Evolutionary conservation across 2,888 invertebrate genomes (phyloP).

Genomic region (Sepiola atlantica): DNA sequence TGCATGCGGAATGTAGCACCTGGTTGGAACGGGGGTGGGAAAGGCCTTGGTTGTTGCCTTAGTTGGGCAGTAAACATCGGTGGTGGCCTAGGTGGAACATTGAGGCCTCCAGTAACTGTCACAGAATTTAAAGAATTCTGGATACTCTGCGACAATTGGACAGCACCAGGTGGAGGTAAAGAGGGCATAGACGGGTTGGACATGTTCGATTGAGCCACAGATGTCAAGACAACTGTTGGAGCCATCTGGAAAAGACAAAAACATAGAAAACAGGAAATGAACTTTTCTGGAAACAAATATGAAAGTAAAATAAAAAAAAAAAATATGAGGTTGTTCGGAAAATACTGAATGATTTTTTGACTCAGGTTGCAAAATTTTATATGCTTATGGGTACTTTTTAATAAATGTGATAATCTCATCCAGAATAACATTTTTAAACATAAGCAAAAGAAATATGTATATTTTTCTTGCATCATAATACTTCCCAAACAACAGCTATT

Average conservation of each 20-base stretch:
- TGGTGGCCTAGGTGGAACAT: slow-evolving; percentile 34
- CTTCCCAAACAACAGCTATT: too few relatives aligned
- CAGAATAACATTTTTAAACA: too few relatives aligned
- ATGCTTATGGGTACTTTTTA: too few relatives aligned
- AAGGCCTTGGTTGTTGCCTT: slow-evolving; percentile 40
- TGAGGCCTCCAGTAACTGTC: not conserved
- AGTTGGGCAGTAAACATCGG: slow-evolving; percentile 36
- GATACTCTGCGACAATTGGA: slow-evolving; percentile 45
- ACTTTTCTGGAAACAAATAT: not conserved
- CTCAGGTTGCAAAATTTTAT: too few relatives aligned
- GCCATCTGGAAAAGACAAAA: slow-evolving; percentile 2
- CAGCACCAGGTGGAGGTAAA: slow-evolving; percentile 25
- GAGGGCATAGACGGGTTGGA: slow-evolving; percentile 36
- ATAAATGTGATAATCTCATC: too few relatives aligned
- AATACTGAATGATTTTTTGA: too few relatives aligned
- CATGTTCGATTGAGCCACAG: slow-evolving; percentile 4
- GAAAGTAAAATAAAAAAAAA: not conserved
- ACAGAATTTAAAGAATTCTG: slow-evolving; percentile 40
- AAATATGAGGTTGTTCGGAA: not conserved
- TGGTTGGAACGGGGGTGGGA: slow-evolving; percentile 38
- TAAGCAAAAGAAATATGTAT: too few relatives aligned
- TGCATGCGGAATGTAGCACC: slow-evolving; percentile 43
- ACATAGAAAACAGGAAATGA: not conserved
- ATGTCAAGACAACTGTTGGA: slow-evolving; percentile 43
- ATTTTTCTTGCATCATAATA: too few relatives aligned